Conservation (phyloP, 2,888 invertebrate species). For the Polyommatus icarus region DNA sequence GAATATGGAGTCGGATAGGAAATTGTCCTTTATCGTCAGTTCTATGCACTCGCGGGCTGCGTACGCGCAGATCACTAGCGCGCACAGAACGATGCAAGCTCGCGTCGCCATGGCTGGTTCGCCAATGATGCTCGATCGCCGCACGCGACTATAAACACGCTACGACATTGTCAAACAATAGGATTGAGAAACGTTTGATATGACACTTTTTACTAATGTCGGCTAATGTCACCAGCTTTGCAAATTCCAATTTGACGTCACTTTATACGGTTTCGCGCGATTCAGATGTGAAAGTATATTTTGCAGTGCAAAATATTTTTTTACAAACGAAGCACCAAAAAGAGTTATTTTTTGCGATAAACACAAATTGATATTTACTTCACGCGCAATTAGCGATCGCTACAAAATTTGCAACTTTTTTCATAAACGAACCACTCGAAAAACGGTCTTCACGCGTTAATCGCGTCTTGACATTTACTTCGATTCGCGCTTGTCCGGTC, state of each 20-base stretch:
- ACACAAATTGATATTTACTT: neutral
- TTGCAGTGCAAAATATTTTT: too few species aligned
- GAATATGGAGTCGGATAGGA: conserved; percentile 57
- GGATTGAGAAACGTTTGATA: conserved; percentile 41
- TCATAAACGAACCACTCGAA: too few species aligned
- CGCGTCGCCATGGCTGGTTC: conserved; percentile 66
- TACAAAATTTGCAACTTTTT: too few species aligned
- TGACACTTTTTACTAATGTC: conserved; percentile 11
- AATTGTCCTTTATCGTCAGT: conserved; percentile 61
- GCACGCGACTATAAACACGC: conserved; percentile 40
- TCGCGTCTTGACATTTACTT: neutral
- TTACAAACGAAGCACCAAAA: too few species aligned
- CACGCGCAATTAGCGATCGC: neutral
- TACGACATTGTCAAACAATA: conserved; percentile 44
- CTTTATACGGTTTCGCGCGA: neutral
- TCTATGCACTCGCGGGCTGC: conserved; percentile 68
- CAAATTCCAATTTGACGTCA: neutral
- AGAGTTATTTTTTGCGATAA: neutral
- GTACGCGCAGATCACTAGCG: conserved; percentile 47
- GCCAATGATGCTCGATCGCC: conserved; percentile 58
- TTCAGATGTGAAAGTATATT: neutral
- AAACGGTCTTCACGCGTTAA: too few species aligned
- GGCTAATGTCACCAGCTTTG: neutral
- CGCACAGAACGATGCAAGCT: conserved; percentile 62
- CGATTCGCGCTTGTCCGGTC: neutral